Conservation (phyloP, 2,888 invertebrate species). For the Uropetala carovei region DNA sequence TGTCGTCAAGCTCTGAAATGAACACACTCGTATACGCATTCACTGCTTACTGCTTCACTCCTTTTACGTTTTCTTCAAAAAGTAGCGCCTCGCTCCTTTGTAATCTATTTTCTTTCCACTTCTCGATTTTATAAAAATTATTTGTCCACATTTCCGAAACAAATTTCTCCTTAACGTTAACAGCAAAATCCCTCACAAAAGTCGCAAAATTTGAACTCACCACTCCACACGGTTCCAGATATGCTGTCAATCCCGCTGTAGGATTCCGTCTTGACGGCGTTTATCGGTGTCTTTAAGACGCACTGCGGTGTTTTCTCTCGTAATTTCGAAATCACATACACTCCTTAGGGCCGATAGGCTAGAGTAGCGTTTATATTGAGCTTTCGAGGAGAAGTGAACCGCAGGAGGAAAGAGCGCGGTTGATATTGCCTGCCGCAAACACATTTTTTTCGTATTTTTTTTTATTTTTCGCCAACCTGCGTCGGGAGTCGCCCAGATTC, state of each 20-base stretch:
- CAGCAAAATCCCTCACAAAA: neutral
- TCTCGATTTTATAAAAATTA: too few relatives aligned
- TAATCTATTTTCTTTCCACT: too few relatives aligned
- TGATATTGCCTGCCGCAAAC: neutral
- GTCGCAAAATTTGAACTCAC: neutral
- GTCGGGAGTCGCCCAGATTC: slow-evolving; percentile 2
- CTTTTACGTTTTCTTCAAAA: too few relatives aligned
- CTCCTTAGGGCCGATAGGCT: neutral
- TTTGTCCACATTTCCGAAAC: too few relatives aligned
- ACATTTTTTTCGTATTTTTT: neutral
- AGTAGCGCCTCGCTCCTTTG: too few relatives aligned
- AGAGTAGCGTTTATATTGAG: neutral
- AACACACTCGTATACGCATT: too few relatives aligned
- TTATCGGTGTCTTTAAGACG: neutral
- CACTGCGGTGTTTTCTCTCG: neutral
- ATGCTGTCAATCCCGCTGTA: neutral
- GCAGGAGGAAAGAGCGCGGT: neutral
- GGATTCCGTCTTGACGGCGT: neutral
- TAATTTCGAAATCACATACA: neutral
- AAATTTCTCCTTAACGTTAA: neutral
- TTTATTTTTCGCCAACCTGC: slow-evolving; percentile 23
- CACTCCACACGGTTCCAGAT: neutral
- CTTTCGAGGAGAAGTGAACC: neutral
- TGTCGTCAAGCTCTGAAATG: too few relatives aligned
- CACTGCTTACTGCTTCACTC: too few relatives aligned